Evolutionary conservation across 2,888 invertebrate genomes (phyloP).

Genomic region (Melinaea menophilus): DNA sequence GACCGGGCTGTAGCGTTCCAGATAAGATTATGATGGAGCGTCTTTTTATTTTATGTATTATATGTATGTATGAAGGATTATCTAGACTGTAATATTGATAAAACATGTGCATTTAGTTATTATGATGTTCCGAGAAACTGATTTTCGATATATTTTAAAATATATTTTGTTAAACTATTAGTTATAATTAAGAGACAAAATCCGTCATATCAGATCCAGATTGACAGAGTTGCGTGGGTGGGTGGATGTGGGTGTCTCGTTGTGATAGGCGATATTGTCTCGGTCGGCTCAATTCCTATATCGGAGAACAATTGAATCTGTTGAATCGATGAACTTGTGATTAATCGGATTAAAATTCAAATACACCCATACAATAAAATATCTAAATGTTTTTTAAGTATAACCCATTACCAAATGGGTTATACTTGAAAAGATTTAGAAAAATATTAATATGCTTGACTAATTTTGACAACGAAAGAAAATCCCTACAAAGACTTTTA

Average conservation of each 20-base stretch:
- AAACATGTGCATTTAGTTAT: no score
- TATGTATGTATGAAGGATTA: no score
- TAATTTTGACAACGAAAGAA: no score
- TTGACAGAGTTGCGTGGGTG: neutral
- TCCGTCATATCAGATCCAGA: neutral
- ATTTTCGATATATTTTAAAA: no score
- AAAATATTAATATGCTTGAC: no score
- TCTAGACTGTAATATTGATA: no score
- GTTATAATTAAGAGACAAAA: no score
- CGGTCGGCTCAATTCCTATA: neutral
- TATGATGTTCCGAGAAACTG: no score
- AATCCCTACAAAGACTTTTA: no score
- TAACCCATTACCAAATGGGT: neutral
- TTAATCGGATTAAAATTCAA: neutral
- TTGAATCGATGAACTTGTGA: neutral
- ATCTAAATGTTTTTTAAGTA: no score
- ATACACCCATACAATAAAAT: no score
- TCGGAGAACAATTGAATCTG: conserved; percentile 5
- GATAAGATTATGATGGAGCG: conserved; percentile 8
- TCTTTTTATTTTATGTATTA: neutral
- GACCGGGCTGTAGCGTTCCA: neutral
- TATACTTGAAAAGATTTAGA: neutral
- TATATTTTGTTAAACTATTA: no score
- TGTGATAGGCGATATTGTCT: conserved; percentile 3
- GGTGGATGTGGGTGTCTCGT: neutral